Evolutionary conservation across 1,140 invertebrate genomes (phyloP).

Genomic region (Notospermus geniculatus): DNA sequence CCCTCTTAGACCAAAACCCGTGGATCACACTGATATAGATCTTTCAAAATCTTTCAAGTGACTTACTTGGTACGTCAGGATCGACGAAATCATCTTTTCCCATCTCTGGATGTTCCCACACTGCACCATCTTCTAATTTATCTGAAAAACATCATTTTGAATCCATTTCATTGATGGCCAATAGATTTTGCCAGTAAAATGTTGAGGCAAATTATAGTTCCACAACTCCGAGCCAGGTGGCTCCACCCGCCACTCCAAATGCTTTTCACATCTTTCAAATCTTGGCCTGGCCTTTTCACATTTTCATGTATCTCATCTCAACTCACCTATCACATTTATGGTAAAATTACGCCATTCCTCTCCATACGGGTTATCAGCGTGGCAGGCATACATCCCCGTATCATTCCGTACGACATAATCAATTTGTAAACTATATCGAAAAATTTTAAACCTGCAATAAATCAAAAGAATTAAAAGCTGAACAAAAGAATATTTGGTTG

Average conservation of each 20-base stretch:
- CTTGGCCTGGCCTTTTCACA: neutral
- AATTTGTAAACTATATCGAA: slow-evolving; percentile 33
- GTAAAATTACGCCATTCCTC: slow-evolving; percentile 44
- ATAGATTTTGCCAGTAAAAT: neutral
- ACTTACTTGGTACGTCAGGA: no score
- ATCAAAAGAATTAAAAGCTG: neutral
- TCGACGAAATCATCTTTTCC: no score
- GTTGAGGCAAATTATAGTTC: neutral
- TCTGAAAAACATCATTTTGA: neutral
- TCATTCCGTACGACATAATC: slow-evolving; percentile 25
- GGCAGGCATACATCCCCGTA: slow-evolving; percentile 35
- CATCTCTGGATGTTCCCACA: no score
- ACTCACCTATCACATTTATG: slow-evolving; percentile 27
- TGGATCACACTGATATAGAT: no score
- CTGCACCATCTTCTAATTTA: no score
- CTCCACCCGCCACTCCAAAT: neutral
- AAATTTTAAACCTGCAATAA: slow-evolving; percentile 24
- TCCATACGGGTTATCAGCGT: slow-evolving; percentile 33
- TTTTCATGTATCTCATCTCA: neutral
- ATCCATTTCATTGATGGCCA: neutral
- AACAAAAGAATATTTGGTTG: no score
- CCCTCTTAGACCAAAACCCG: no score
- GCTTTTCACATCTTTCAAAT: neutral
- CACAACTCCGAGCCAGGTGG: neutral
- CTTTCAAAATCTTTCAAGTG: no score